Conservation (phyloP, 2,888 invertebrate species). For the Drosophila nr. fundita region DNA sequence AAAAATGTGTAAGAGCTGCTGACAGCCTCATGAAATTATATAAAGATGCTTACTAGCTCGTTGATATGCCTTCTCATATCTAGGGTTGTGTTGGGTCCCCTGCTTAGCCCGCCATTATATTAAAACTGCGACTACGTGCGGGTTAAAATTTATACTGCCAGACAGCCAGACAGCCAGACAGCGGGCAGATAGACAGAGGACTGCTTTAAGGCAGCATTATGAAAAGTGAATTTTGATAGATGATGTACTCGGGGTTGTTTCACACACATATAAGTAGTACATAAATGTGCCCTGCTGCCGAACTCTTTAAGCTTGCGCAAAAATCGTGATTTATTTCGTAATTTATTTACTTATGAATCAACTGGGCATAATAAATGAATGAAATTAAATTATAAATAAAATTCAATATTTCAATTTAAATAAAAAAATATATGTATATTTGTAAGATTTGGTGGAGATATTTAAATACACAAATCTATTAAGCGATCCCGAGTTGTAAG, state of each 20-base stretch:
- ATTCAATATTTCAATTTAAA: neutral
- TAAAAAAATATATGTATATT: neutral
- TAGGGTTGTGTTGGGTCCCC: conserved; percentile 23
- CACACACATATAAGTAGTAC: neutral
- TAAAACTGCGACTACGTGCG: conserved; percentile 76
- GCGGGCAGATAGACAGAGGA: conserved; percentile 13
- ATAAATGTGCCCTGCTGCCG: conserved; percentile 19
- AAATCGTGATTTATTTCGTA: conserved; percentile 58
- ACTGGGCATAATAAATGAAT: neutral
- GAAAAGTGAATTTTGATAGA: conserved; percentile 75
- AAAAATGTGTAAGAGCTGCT: conserved; percentile 41
- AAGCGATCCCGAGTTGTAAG: neutral
- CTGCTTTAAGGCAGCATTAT: conserved; percentile 10
- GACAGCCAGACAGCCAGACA: conserved; percentile 21
- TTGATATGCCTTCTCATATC: conserved; percentile 61
- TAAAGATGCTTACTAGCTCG: conserved; percentile 76
- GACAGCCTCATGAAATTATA: conserved; percentile 78
- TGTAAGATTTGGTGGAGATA: neutral
- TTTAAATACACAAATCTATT: neutral
- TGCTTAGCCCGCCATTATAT: conserved; percentile 64
- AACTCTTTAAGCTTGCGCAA: conserved; percentile 41
- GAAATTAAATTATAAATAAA: neutral
- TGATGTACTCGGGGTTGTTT: conserved; percentile 31
- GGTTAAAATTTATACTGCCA: conserved; percentile 65
- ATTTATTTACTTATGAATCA: conserved; percentile 5